Evolutionary conservation across 2,888 invertebrate species (phyloP).

Genomic region (Drosophila rubida): DNA sequence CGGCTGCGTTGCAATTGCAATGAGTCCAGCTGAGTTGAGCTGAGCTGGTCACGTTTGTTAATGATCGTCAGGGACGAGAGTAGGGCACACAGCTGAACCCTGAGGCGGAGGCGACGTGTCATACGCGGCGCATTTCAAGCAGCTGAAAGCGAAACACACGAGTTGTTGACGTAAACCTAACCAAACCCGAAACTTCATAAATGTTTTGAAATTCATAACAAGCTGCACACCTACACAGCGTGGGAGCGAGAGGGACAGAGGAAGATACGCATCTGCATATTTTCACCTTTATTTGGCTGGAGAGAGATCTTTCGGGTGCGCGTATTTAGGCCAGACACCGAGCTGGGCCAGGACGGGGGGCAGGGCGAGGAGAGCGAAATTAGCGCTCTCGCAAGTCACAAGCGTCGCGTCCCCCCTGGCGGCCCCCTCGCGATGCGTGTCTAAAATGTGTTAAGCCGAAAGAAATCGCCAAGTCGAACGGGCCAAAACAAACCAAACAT

Average conservation of each 20-base stretch:
- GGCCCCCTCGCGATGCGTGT: conserved; percentile 39
- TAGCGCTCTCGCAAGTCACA: conserved; percentile 37
- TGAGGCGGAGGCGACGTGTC: conserved; percentile 41
- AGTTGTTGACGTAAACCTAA: conserved; percentile 18
- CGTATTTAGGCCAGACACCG: conserved; percentile 25
- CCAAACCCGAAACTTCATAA: conserved; percentile 31
- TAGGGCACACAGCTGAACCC: conserved; percentile 22
- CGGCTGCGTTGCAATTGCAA: conserved; percentile 3
- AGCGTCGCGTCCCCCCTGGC: conserved; percentile 13
- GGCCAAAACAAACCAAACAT: conserved; percentile 26
- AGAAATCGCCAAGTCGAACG: conserved; percentile 59
- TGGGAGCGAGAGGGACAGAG: not conserved
- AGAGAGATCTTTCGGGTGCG: conserved; percentile 20
- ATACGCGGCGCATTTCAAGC: conserved; percentile 15
- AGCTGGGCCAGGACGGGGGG: conserved; percentile 8
- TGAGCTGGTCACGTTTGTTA: conserved; percentile 27
- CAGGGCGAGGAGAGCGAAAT: conserved; percentile 23
- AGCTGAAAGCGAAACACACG: conserved; percentile 4
- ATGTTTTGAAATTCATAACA: conserved; percentile 56
- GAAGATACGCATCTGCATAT: conserved; percentile 55
- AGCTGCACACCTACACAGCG: conserved; percentile 38
- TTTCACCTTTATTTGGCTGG: conserved; percentile 49
- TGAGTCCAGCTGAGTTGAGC: conserved; percentile 6
- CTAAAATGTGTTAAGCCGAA: conserved; percentile 69
- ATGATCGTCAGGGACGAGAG: conserved; percentile 24